These are phyloP conservation scores for Laupala kohalensis DNA, from an alignment of 1,140 invertebrate genomes.

Conservation along the genomic window DNA sequence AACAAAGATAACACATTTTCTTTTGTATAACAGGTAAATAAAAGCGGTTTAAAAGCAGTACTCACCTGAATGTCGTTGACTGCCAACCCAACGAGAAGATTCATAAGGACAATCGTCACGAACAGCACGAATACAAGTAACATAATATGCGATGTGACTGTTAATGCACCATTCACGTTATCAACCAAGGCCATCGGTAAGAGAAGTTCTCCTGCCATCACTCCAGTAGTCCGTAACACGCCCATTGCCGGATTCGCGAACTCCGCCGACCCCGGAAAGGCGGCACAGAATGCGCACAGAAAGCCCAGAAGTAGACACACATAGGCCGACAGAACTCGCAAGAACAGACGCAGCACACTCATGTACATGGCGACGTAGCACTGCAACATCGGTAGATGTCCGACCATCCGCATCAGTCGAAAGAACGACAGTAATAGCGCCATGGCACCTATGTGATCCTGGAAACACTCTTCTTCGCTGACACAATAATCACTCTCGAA, in stretches of 20 bases:
- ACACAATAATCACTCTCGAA: slow-evolving; percentile 58
- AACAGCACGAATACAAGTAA: slow-evolving; percentile 60
- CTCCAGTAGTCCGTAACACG: slow-evolving; percentile 67
- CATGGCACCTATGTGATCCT: slow-evolving; percentile 67
- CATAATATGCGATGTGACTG: slow-evolving; percentile 56
- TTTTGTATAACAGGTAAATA: too few relatives aligned
- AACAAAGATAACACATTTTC: too few relatives aligned
- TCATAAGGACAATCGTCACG: slow-evolving; percentile 73
- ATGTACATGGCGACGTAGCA: slow-evolving; percentile 80
- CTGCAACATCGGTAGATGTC: slow-evolving; percentile 68
- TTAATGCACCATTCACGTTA: slow-evolving; percentile 29
- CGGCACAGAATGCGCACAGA: slow-evolving; percentile 72
- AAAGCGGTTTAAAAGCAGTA: background rate
- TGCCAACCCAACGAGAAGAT: slow-evolving; percentile 62
- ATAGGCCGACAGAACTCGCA: slow-evolving; percentile 68
- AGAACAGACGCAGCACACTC: slow-evolving; percentile 69
- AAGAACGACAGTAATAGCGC: slow-evolving; percentile 72
- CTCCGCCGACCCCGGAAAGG: slow-evolving; percentile 63
- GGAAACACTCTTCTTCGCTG: slow-evolving; percentile 32
- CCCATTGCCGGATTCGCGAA: slow-evolving; percentile 65
- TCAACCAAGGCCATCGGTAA: slow-evolving; percentile 49
- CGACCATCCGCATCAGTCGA: slow-evolving; percentile 72
- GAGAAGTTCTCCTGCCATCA: slow-evolving; percentile 79
- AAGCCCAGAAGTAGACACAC: slow-evolving; percentile 71
- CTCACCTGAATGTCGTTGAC: slow-evolving; percentile 59